A percentile compares a stretch with the other conserved stretches of the same genome.
Evolutionary conservation across 2,797 vertebrate species (phyloP).

Genomic region (Oreochromis grahami): DNA sequence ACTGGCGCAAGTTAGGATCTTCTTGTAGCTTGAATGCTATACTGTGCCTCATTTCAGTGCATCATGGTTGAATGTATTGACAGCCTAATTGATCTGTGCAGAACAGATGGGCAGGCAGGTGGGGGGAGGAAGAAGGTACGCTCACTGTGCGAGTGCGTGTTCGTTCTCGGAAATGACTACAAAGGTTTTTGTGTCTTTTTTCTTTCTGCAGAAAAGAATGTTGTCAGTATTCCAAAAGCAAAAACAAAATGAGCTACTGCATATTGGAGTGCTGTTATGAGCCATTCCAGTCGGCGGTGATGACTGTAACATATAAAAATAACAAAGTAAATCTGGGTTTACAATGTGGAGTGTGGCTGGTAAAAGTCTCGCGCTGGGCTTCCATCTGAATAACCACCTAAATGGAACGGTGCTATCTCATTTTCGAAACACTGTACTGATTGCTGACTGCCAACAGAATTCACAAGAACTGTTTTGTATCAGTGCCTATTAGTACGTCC

Average conservation of each 20-base stretch:
- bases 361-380: background rate
- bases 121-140: background rate
- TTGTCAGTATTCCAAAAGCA: slow-evolving; percentile 19
- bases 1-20: background rate
- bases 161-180: slow-evolving; percentile 37
- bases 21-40: background rate
- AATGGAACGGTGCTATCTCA: background rate
- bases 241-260: background rate
- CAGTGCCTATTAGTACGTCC: background rate
- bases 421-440: background rate
- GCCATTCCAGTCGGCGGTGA: background rate
- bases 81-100: slow-evolving; percentile 56
- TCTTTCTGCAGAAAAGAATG: background rate
- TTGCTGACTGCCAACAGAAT: background rate
- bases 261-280: background rate
- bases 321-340: background rate
- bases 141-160: background rate
- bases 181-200: slow-evolving; percentile 22
- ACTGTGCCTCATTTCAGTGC: background rate
- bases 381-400: background rate
- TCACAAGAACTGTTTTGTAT: background rate
- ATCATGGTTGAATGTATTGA: slow-evolving; percentile 40
- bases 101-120: slow-evolving; percentile 64
- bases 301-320: background rate
- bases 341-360: background rate